Base-by-base conservation (phyloP, 2,113 vertebrate genomes). In the Cyprinodon tularosa region DNA sequence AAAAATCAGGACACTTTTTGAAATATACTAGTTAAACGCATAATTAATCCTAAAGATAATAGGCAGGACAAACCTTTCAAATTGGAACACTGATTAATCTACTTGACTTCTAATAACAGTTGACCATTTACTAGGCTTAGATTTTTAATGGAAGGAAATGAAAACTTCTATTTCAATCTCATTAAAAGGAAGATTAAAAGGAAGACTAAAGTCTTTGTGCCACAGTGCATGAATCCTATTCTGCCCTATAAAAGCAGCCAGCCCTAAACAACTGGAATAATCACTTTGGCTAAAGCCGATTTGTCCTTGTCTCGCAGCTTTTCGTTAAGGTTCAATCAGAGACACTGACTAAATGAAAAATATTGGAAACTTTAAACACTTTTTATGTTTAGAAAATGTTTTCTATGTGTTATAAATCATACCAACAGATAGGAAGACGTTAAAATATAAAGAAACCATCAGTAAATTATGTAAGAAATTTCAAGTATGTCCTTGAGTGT, bases 141-240 rank as follows among this genome's bases (percentile, higher is more conserved):
- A 57, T 66, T 63, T 20, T 84, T 61, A 12, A 61, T 59, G 14
- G n/a, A 53, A 20, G 44, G n/a, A 62, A 76, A 78, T 61, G 44
- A 83, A 72, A 81, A 71, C 36, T 71, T 72, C 59, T 66, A 74
- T 83, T 75, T 74, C 40, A 48, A 67, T 72, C 67, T 69, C 70
- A 79, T 77, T 81, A 77, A 81, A 79, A 75, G 37, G 67, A 81
- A 72, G 81, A 68, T 50, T n/a, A n/a, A n/a, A n/a, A n/a, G n/a
- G n/a, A n/a, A n/a, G 50, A 75, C 68, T 68, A 13, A 14, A 70
- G 74, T 20, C 39, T 68, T 40, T 0, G 65, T 39, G 67, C 62
- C 42, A 44, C 68, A 68, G 68, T 42, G 66, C 36, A 62, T 71
- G 59, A 81, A 78, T 83, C 68, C 63, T 57, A 38, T 70, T 77